Evolutionary conservation across 1,140 invertebrate species (phyloP).

Genomic region (Periplaneta americana): DNA sequence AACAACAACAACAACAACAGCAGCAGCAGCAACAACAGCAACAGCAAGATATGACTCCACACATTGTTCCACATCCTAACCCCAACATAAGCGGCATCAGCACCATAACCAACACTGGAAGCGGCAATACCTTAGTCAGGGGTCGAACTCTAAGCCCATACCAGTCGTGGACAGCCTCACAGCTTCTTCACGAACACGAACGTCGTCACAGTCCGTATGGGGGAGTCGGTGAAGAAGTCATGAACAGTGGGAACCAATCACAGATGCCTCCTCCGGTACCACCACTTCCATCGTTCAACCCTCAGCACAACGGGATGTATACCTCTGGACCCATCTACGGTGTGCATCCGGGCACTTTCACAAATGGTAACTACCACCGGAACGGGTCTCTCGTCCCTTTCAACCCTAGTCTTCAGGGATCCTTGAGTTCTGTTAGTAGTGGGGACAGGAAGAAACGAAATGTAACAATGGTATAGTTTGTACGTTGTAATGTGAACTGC

Average conservation of each 20-base stretch:
- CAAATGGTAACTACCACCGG: conserved; percentile 35
- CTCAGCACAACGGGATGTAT: conserved; percentile 35
- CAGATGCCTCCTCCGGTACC: conserved; percentile 31
- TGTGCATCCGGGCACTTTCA: conserved; percentile 15
- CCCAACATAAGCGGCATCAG: conserved; percentile 23
- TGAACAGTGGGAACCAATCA: background rate
- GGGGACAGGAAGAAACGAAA: conserved; percentile 46
- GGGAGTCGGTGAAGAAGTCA: conserved; percentile 1
- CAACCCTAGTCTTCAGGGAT: conserved; percentile 47
- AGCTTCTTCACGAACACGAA: conserved; percentile 53
- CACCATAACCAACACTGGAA: conserved; percentile 27
- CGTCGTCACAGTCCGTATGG: conserved; percentile 43
- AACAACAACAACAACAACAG: conserved; percentile 27
- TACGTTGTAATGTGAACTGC: background rate
- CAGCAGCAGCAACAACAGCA: conserved; percentile 25
- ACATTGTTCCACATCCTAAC: conserved; percentile 1
- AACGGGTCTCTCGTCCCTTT: conserved; percentile 37
- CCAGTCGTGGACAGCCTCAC: conserved; percentile 51
- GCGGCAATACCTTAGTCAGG: conserved; percentile 32
- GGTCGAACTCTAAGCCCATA: conserved; percentile 44
- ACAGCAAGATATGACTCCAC: conserved; percentile 12
- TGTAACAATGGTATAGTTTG: conserved; percentile 49
- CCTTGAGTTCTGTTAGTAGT: conserved; percentile 47
- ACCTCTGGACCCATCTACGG: conserved; percentile 19
- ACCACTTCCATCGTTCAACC: conserved; percentile 33